Base-by-base conservation (phyloP, 2,888 invertebrate species). In the Lasiommata megera region DNA sequence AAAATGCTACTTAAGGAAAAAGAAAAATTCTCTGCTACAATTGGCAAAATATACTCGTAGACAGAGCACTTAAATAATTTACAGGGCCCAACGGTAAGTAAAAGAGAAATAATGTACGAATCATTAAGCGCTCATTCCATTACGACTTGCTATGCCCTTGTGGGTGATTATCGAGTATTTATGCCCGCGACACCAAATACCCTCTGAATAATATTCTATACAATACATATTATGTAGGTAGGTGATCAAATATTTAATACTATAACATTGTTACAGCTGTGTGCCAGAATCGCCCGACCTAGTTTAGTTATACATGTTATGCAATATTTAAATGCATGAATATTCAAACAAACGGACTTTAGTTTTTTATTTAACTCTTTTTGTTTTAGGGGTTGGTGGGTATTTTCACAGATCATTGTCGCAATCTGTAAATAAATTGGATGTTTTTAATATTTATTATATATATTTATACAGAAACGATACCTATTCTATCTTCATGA, bases 101-200 rank as follows among this genome's bases (percentile, higher is more conserved):
- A 52, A 58, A 51, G 40, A 52, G 57, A 72, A 77, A 76, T 79
- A 73, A 75, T 74, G 69, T 70, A 71, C 76, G 77, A 79, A 77
- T 77, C 79, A 80, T 81, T 80, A 78, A 75, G 76, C 75, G 74
- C 70, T 73, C 72, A 72, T 77, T 79, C 76, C 71, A 72, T 73
- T 67, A 69, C 67, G 66, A 67, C 64, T 62, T 66, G 23, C 23
- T 5, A 69, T 54, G 59, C 58, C 52, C 56, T 55, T 36, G 58
- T 53, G 60, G 48, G 52, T 58, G 56, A 58, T 62, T 60, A 64
- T 62, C 58, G 54, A 51, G 43, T 50, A 51, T 64, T 64, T 60
- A 62, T 60, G 54, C 56, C 53, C 40, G 51, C 37, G 6, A 54
- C 14, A 9, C 6, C 3, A 46, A 31, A 18, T 43, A 28, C 29